Conservation (phyloP, 2,888 invertebrate genomes). For the Ditylenchus weischeri region DNA sequence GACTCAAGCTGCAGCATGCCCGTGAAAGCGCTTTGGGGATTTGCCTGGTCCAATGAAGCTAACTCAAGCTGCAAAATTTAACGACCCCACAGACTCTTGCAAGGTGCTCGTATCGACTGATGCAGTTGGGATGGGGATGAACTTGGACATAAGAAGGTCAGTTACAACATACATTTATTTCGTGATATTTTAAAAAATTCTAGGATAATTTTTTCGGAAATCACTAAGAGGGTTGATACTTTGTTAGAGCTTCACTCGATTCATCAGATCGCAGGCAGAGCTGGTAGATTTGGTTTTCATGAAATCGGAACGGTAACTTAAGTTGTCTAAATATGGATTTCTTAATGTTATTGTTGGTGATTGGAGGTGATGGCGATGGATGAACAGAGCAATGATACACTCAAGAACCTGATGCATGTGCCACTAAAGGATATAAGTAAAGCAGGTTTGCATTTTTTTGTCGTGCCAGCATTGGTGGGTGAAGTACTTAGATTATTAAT, state of each 20-base stretch:
- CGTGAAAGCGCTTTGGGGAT: conserved; percentile 76
- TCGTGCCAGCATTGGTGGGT: too few relatives aligned
- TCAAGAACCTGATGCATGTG: too few relatives aligned
- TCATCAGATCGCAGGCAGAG: conserved; percentile 87
- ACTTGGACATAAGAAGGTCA: conserved; percentile 86
- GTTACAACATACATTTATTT: not conserved
- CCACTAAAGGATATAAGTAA: too few relatives aligned
- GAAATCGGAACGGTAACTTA: conserved; percentile 42
- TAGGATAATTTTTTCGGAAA: not conserved
- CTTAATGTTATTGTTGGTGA: not conserved
- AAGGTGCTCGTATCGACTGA: conserved; percentile 78
- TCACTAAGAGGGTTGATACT: not conserved
- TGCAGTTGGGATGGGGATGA: conserved; percentile 71
- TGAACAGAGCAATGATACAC: too few relatives aligned
- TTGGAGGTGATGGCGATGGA: too few relatives aligned
- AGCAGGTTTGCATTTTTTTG: too few relatives aligned
- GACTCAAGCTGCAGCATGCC: conserved; percentile 31
- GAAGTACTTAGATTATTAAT: too few relatives aligned
- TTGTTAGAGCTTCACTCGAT: conserved; percentile 77
- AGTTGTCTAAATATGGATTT: not conserved
- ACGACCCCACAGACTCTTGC: conserved; percentile 75
- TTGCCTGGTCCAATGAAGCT: conserved; percentile 94
- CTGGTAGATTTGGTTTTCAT: conserved; percentile 63
- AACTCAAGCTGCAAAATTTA: conserved; percentile 93
- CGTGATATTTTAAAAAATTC: not conserved